Base-by-base conservation (phyloP, 1,140 invertebrate species). In the Sarcophaga bullata region DNA sequence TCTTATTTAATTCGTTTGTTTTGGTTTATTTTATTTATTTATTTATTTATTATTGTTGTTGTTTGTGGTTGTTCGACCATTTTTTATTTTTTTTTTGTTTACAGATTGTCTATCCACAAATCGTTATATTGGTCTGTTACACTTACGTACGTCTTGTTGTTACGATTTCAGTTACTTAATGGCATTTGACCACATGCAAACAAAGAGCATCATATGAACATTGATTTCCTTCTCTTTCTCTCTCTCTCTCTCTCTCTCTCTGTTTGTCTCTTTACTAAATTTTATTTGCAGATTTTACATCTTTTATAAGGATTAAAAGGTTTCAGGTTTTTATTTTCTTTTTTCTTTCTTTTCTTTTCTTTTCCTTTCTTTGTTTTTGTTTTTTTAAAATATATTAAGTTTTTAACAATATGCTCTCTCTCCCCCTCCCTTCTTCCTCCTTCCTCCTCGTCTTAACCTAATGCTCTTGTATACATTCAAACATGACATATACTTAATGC, bases 171-270 rank as follows among this genome's bases (percentile, higher is more conserved):
- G 25, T 4, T 78, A 78, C 49, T 78, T 78, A 78, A 78, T 78
- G 50, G 48, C 75, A 78, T 50, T 78, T 50, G 75, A 78, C 75
- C 75, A 78, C 75, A 78, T 25, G 75, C 75, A 78, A 78, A 78
- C 48, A 78, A 52, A 52, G 50, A 37, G 25, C 25, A 37, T 13
- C 75, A 78, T 78, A 49, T 78, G 75, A 17, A 78, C 48, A 78
- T 17, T 78, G 9, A 50, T 68, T 68, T 68, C 19, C 9, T 68
- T 19, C 19, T 6, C 62, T 68, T 4, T 37, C 25, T 37, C 25
- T 37, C 25, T 37, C 25, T 68, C n/a, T 19, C 19, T 6, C 62
- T 68, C 25, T 37, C 25, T 37, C 25, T 37, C 25, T 37, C 25
- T 68, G 4, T 68, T 68, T 62, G 11, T 62, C 4, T 68, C 62